phyloP scores from a whole-genome alignment of 2,113 vertebrate genomes.

The Hiodon tergisus region DNA sequence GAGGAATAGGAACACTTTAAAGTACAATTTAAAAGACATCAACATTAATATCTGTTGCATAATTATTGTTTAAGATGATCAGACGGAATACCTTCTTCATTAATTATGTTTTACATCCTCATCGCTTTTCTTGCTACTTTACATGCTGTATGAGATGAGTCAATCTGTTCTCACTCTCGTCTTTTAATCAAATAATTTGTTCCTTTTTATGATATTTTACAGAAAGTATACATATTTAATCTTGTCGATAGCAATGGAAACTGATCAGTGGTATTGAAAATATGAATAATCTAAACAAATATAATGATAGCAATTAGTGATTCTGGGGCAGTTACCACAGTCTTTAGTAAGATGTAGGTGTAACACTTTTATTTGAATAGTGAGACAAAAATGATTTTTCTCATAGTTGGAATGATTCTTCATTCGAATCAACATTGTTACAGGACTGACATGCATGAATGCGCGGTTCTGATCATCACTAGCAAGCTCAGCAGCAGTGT shows the following conservation, averaged over 20 bases:
- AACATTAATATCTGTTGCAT: too few relatives aligned
- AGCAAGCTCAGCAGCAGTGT: not conserved
- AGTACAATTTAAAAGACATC: too few relatives aligned
- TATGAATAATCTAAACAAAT: not conserved
- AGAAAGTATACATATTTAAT: not conserved
- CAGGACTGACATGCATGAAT: not conserved
- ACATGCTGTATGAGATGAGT: not conserved
- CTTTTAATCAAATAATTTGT: not conserved
- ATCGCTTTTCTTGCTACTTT: too few relatives aligned
- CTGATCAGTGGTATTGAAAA: not conserved
- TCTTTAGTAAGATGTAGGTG: not conserved
- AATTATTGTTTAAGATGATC: too few relatives aligned
- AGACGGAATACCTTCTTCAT: too few relatives aligned
- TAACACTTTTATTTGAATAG: too few relatives aligned
- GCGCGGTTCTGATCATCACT: not conserved
- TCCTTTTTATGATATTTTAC: not conserved
- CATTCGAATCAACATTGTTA: not conserved
- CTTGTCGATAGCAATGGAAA: not conserved
- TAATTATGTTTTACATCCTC: too few relatives aligned
- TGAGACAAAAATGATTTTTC: not conserved
- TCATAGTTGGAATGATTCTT: not conserved
- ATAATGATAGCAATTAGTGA: not conserved
- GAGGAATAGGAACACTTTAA: too few relatives aligned
- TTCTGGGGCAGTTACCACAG: too few relatives aligned
- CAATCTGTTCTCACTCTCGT: not conserved